Evolutionary conservation across 2,888 invertebrate species (phyloP).

Genomic region (Heliothis peltigera): DNA sequence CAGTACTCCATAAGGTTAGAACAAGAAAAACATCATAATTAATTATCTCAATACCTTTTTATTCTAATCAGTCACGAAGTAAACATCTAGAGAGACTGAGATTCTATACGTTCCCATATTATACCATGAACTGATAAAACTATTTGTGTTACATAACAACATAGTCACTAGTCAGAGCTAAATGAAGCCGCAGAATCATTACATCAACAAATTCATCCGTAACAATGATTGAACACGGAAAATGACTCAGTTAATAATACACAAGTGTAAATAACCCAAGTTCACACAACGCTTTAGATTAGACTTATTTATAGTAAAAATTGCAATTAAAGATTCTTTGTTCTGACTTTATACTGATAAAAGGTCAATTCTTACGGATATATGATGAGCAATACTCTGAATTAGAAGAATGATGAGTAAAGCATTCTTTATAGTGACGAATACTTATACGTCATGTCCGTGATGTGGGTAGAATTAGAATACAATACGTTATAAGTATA

Average conservation of each 20-base stretch:
- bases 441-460: conserved; percentile 21
- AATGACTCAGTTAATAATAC: conserved; percentile 29
- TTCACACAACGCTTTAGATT: conserved; percentile 18
- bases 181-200: conserved; percentile 12
- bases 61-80: too few relatives aligned
- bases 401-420: conserved; percentile 19
- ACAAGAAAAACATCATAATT: too few relatives aligned
- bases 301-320: conserved; percentile 21
- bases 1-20: not conserved
- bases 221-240: conserved; percentile 38
- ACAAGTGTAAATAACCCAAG: conserved; percentile 20
- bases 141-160: not conserved
- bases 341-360: conserved; percentile 17
- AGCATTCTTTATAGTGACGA: conserved; percentile 16
- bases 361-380: not conserved
- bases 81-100: not conserved
- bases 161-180: not conserved
- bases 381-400: conserved; percentile 12
- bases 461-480: conserved; percentile 3
- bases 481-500: not conserved
- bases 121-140: not conserved
- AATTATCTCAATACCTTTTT: too few relatives aligned
- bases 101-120: not conserved
- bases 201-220: conserved; percentile 9
- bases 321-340: conserved; percentile 14